Evolutionary conservation across 2,888 invertebrate species (phyloP), one percentile per base, ranked within the genome.

Genomic region (Ligdia adustata): DNA sequence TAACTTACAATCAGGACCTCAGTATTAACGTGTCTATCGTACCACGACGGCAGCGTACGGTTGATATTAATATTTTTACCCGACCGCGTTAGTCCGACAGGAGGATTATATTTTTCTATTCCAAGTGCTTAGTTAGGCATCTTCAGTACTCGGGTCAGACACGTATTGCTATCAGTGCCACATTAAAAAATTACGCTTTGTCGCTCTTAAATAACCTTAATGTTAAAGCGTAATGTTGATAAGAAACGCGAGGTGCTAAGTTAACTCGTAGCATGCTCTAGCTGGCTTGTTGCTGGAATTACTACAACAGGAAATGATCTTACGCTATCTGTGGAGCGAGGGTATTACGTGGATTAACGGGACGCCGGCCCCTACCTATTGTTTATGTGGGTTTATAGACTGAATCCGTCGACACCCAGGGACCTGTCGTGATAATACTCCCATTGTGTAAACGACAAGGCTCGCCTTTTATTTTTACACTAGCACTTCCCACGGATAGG

Each of bases 291-390:
- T 67, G 67, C 60, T 64, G 59, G 64, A 66, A 69, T 65, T 64
- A 70, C 62, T 67, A 69, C 65, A 67, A 67, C 67, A 72, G 70
- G 72, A 72, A 69, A 70, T 63, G 59, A 63, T 60, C 59, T 49
- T 57, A 51, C 53, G 44, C 55, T 60, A 57, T 59, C 57, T 50
- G 38, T n/a, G n/a, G n/a, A n/a, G 43, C 42, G 57, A 57, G 56
- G 45, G 64, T 64, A 62, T 66, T 62, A 64, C 62, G 60, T 53
- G 64, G 68, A 64, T 62, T 70, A 69, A 69, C 66, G 64, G 62
- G 47, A 57, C 54, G 58, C 51, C 57, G 49, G 55, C 54, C 54
- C 57, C 59, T 46, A 45, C 35, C 44, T 60, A 63, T 57, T 57
- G 58, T 62, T 55, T 64, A 62, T 62, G 49, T 53, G 44, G 55